Evolutionary conservation across 2,113 vertebrate species (phyloP).

Genomic region (Panthera tigris): DNA sequence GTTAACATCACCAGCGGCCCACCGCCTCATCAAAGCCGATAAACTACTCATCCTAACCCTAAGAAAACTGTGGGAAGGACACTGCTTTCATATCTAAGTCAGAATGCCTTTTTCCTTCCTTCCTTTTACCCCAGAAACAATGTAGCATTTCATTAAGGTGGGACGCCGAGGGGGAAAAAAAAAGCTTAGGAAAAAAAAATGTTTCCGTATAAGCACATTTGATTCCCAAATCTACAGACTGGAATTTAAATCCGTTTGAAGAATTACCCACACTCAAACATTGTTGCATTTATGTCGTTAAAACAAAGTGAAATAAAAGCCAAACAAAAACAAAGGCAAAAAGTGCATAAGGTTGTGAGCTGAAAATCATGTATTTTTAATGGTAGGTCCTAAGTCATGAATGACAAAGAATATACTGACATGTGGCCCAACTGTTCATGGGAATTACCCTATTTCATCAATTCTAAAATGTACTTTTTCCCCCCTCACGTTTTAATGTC

Average conservation of each 20-base stretch:
- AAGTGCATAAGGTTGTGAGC: not conserved
- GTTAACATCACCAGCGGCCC: not conserved
- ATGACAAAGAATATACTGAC: not conserved
- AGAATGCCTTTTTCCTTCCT: not conserved
- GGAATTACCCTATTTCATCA: not conserved
- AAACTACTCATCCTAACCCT: not conserved
- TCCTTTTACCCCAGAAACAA: not conserved
- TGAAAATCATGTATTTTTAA: not conserved
- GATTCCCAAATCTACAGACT: not conserved
- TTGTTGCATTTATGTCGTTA: not conserved
- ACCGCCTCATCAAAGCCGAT: not conserved
- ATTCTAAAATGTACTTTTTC: not conserved
- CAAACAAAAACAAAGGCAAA: not conserved
- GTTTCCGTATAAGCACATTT: not conserved
- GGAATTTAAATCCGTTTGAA: slow-evolving; percentile 5
- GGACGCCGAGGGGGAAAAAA: not conserved
- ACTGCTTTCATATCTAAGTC: not conserved
- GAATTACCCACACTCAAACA: not conserved
- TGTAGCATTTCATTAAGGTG: not conserved
- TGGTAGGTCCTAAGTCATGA: slow-evolving; percentile 1
- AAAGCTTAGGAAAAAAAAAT: not conserved
- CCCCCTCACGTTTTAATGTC: not conserved
- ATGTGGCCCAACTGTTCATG: not conserved
- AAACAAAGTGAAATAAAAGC: slow-evolving; percentile 27
- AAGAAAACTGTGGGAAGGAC: not conserved